Evolutionary conservation across 2,113 vertebrate genomes (phyloP), one percentile per base, ranked within the genome.

Genomic region (Tautogolabrus adspersus): DNA sequence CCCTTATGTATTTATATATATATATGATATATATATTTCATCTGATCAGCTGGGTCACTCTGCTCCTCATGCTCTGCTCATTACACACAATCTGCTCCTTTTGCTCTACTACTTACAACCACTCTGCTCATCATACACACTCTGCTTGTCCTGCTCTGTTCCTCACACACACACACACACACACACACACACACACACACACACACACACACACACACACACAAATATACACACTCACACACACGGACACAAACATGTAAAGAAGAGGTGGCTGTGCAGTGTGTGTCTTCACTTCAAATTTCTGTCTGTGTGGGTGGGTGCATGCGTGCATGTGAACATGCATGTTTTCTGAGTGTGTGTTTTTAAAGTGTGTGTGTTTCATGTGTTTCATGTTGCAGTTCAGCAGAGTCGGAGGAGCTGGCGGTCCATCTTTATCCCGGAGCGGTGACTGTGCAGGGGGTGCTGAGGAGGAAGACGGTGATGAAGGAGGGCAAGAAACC

Each of bases 401-500:
- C 98, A 63, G 96, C 96, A 5, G 98, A 99, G 85, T 98, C 97
- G 0, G 96, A 98, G 92, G 98, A 99, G 88, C 91, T 99, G 72
- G 97, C 97, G 16, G 96, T 99, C 75, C 97, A 99, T 91, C 93
- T 98, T 86, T 99, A 98, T 87, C 97, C 97, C 8, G 98, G 97
- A 91, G 96, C 96, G 15, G 96, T 98, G 83, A 98, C 98, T 23
- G 95, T 99, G 86, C 97, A 99, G 92, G 97, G 98, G 66, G 97
- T 99, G 78, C 89, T 99, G 84, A 96, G 96, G 83, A 94, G 98
- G 79, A 99, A 99, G 93, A 99, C 98, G 21, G 89, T 98, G 83
- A 92, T 99, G 80, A 99, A 99, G 92, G 98, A 99, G 94, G 98
- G 98, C 90, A 99, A 98, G 94, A 99, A 98, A 87, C 97, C 98